Base-by-base conservation (phyloP, 2,797 vertebrate genomes). In the Caiman crocodilus region DNA sequence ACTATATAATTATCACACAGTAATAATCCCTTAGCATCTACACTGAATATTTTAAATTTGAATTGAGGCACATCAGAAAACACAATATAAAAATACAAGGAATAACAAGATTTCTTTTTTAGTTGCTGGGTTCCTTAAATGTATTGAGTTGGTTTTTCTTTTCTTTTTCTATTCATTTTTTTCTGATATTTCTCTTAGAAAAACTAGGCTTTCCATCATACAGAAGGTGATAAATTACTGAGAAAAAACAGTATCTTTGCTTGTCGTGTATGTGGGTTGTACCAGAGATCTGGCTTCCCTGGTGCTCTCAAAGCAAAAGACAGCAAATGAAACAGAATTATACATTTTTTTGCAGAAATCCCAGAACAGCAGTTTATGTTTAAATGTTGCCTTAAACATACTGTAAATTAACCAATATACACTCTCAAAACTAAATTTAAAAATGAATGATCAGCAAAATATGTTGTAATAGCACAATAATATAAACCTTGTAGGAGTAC, bases 141-240 rank as follows among this genome's bases (percentile, higher is more conserved):
- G 83, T 64, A 87, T 58, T 92, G 90, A 97, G 94, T 94, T 73
- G n/a, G 14, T 6, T 64, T 57, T 76, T 20, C 65, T 14, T 23
- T 5, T 18, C 55, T 80, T 65, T 50, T 50, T 50, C 42, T 50
- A 50, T 50, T 50, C 42, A 50, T 92, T 96, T 64, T 83, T 92
- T 79, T 73, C 35, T 95, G 79, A 87, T 95, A 88, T 97, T 97
- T 97, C 85, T 97, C 96, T 96, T 91, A 90, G 94, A 96, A 50
- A 97, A 97, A 96, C 82, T 91, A 96, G 93, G 87, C 71, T 96
- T 97, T 98, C 92, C 95, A 97, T 98, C 97, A 97, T 93, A 91
- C 2, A 88, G 92, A 95, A 96, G 85, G 90, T 97, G 96, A 98
- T 97, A 96, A 97, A 98, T 97, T 97, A 93, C 96, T 67, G 57